Conservation (phyloP, 2,113 vertebrate genomes). For the Aegithalos caudatus region DNA sequence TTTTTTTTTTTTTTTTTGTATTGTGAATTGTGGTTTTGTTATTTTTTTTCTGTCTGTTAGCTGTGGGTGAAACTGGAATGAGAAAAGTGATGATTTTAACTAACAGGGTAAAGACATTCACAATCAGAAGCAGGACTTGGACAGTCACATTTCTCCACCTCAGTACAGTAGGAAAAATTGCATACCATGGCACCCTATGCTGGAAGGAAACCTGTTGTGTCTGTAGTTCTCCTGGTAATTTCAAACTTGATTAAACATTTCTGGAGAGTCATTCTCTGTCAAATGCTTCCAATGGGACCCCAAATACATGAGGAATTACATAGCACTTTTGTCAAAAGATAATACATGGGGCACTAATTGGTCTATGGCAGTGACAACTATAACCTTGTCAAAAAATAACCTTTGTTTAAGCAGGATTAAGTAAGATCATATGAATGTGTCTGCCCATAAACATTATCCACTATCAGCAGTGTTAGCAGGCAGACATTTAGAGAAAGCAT, state of each 20-base stretch:
- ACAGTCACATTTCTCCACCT: not conserved
- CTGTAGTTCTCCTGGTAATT: not conserved
- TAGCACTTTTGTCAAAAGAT: not conserved
- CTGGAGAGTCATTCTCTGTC: not conserved
- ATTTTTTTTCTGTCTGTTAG: not conserved
- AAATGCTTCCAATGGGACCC: not conserved
- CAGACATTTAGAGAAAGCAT: not conserved
- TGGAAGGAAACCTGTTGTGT: not conserved
- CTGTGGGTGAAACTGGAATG: not conserved
- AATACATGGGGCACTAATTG: not conserved
- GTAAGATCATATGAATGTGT: not conserved
- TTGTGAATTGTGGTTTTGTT: not conserved
- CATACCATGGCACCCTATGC: not conserved
- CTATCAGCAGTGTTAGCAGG: not conserved
- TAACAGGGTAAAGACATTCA: not conserved
- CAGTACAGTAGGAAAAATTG: not conserved
- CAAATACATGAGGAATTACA: not conserved
- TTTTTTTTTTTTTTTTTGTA: no score
- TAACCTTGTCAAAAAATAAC: not conserved
- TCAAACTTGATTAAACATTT: not conserved
- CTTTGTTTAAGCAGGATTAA: not conserved
- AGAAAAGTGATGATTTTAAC: not conserved
- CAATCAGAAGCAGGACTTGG: not conserved
- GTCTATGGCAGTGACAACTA: not conserved
- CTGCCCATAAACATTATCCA: not conserved